Base-by-base conservation (phyloP, 2,113 vertebrate species). In the Carassius gibelio region DNA sequence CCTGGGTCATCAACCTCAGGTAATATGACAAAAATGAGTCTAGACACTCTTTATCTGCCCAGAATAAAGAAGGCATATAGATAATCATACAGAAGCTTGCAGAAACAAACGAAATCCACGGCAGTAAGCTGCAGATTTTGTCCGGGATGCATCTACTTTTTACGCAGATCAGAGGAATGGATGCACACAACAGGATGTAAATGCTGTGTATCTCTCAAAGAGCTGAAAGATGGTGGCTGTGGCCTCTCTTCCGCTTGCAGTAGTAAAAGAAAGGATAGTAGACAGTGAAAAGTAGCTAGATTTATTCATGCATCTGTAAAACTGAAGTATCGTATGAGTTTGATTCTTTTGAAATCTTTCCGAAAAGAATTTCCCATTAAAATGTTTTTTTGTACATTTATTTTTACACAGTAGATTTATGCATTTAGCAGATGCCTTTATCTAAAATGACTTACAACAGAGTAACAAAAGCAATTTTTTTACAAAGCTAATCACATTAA, bases 1-100 rank as follows among this genome's bases (percentile, higher is more conserved):
- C 48, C 21, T 38, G 68, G 82, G 21, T 82, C 82, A 5, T 34
- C 84, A 83, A 19, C 75, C 10, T 78, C 82, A 88, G 85, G 88
- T 87, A 74, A 84, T 69, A 76, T 6, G 26, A 42, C 57, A 26
- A 8, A 36, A 38, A 57, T 42, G 1, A 8, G 8, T 36, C 14
- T 66, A 26, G 14, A 17, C 30, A 17, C 15, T 36, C 30, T 8
- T 68, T 69, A 19, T 69, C 30, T 57, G 62, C 30, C 38, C 55
- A 79, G 19, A 3, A 75, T 26, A 14, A 50, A 48, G 42, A 14
- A 8, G 2, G 72, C 66, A 69, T 36, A 19, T 36, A 66, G 11
- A 26, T 26, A 26, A 26, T 69, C 15, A 4, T 69, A 34, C 1
- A 69, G 66, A 36, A 69, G 26, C 30, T 68, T 69, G 15, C 30